These are phyloP conservation scores for Chionodraco myersi DNA, from an alignment of 2,113 vertebrate genomes.

Conservation along the genomic window DNA sequence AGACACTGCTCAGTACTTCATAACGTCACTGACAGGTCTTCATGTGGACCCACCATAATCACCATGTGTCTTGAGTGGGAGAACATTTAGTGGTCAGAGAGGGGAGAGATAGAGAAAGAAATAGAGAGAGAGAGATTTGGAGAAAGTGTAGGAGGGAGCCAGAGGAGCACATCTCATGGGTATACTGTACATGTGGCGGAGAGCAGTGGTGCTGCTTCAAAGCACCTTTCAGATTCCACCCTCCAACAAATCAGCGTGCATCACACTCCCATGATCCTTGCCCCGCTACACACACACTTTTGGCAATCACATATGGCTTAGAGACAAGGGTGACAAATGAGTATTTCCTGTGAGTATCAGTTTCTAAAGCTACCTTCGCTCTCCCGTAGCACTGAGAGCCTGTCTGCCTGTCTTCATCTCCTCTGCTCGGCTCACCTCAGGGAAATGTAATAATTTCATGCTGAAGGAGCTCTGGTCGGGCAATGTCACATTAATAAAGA, in stretches of 20 bases:
- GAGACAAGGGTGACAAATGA: constrained; percentile 80
- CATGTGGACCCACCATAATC: constrained; percentile 72
- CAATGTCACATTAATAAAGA: constrained; percentile 82
- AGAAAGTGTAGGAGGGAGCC: constrained; percentile 23
- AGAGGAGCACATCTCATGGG: constrained; percentile 33
- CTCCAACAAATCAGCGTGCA: constrained; percentile 41
- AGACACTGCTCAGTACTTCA: constrained; percentile 58
- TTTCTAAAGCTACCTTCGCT: constrained; percentile 72
- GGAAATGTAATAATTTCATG: constrained; percentile 67
- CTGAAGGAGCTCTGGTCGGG: constrained; percentile 42
- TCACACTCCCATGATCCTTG: constrained; percentile 56
- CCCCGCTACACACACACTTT: constrained; percentile 50
- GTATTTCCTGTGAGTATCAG: constrained; percentile 74
- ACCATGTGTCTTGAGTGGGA: constrained; percentile 65
- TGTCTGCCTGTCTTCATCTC: constrained; percentile 49
- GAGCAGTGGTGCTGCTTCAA: constrained; percentile 56
- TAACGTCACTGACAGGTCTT: constrained; percentile 76
- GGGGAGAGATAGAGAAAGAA: constrained; percentile 16
- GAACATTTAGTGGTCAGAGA: constrained; percentile 68
- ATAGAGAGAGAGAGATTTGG: constrained; percentile 19
- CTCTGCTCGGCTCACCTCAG: constrained; percentile 52
- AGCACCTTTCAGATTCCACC: constrained; percentile 39
- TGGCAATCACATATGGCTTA: constrained; percentile 66
- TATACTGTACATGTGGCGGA: constrained; percentile 43
- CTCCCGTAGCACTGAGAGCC: constrained; percentile 32